Conservation (phyloP, 2,113 vertebrate species). For the Camelus dromedarius region DNA sequence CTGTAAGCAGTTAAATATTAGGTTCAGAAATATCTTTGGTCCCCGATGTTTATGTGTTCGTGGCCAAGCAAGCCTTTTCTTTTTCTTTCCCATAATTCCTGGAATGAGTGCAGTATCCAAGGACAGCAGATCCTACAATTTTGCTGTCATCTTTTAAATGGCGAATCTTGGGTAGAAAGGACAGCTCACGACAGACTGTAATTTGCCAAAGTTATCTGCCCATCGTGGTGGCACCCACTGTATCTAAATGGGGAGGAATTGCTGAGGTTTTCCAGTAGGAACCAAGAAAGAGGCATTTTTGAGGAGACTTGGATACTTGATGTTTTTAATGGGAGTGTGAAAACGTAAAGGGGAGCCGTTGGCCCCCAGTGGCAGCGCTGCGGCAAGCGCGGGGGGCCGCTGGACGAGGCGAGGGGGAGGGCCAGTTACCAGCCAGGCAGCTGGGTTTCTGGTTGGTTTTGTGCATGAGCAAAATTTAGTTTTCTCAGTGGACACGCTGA, state of each 20-base stretch:
- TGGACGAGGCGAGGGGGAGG: fast-evolving
- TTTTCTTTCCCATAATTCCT: constrained; percentile 13
- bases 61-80: neutral
- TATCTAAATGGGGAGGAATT: neutral
- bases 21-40: constrained; percentile 53
- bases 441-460: neutral
- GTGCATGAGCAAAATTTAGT: neutral
- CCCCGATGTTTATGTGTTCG: neutral
- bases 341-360: neutral
- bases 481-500: neutral
- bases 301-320: neutral
- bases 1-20: constrained; percentile 62
- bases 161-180: neutral
- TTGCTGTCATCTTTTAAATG: neutral
- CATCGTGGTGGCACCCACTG: fast-evolving
- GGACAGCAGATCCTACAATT: constrained; percentile 2
- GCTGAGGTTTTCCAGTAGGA: neutral
- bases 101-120: fast-evolving
- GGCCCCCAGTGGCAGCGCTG: fast-evolving
- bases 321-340: neutral
- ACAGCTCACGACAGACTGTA: fast-evolving
- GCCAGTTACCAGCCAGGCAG: fast-evolving
- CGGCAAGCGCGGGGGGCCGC: fast-evolving
- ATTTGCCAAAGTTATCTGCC: constrained; percentile 17
- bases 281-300: fast-evolving